Base-by-base conservation (phyloP, 1,140 invertebrate species). In the Brachionus rubens region DNA sequence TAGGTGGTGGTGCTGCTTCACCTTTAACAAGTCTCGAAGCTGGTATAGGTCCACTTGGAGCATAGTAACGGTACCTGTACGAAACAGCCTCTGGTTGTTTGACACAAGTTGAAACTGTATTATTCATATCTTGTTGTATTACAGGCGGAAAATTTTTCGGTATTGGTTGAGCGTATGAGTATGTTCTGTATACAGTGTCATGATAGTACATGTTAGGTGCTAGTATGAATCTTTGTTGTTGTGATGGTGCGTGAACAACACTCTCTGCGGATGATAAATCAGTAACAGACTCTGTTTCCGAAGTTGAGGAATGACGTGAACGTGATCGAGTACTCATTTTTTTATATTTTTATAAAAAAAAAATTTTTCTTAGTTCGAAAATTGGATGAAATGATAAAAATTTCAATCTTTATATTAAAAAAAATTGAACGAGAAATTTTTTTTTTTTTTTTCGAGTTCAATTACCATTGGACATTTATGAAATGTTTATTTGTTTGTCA, bases 401-500 rank as follows among this genome's bases (percentile, higher is more conserved):
- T 59, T 40, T 59, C 54, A 59, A 59, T 59, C 54, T 59, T 59
- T 59, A 59, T 59, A 40, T 59, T 59, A 33, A 19, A 28, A 59
- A 19, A 59, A 36, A 33, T 21, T 21, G n/a, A 2, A 54, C 28
- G 30, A 54, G 33, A 54, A 28, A 33, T 59, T 6, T 59, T 36
- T 36, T 59, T 30, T 6, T 33, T 33, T 33, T 59, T 19, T 33
- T 9, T 28, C 36, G 12, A 59, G 54, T 59, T 59, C 54, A 59
- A 59, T 59, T 26, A 59, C 54, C 54, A 59, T 59, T 59, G 54
- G 54, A 59, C 54, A 59, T 59, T 59, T 59, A 33, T 59, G 54
- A 59, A 59, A 59, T 59, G 54, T 59, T 59, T 59, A 59, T 59
- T 59, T 59, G 54, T 59, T 59, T 59, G 54, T 59, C 54, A 59